Evolutionary conservation across 2,113 vertebrate species (phyloP), one percentile per base, ranked within the genome.

Genomic region (Columba livia): DNA sequence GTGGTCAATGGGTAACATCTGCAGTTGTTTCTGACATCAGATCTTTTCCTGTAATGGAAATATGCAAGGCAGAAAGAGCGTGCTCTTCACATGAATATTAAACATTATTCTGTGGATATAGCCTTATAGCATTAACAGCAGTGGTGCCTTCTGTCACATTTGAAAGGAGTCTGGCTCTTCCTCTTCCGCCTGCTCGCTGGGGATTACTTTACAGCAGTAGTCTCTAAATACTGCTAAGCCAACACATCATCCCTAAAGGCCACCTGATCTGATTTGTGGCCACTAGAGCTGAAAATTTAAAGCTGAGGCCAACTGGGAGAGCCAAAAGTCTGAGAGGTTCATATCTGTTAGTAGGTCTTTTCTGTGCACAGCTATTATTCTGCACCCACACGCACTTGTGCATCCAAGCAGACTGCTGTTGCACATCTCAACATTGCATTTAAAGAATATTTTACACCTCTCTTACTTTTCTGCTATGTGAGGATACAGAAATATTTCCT

Each of bases 11-110:
- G 61, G 61, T 54, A 94, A 92, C 57, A 80, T 90, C 80, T 97
- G 86, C 86, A 81, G 83, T 84, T 0, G 0, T 75, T 94, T 79
- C 73, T 92, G 61, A 80, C 84, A 79, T 89, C 80, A 67, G 72
- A 72, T 75, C 65, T 64, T 92, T 90, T 93, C 89, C 84, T 89
- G 77, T 81, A 65, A 64, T 74, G 72, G 80, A 87, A 93, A 93
- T 87, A 40, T 10, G 0, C 29, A 87, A 71, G 72, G 34, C 54
- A 73, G 53, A 62, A 71, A 40, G 61, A 78, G n/a, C 36, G 79
- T 66, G 29, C 44, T 85, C 44, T 62, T 79, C 58, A 66, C 83
- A 28, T 11, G 36, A 78, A 32, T 75, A 81, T 67, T 57, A 67
- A 89, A 72, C 29, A 20, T 60, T 74, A 31, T 57, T 56, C 54